Evolutionary conservation across 1,140 invertebrate species (phyloP), one percentile per base, ranked within the genome.

Genomic region (Camponotus floridanus): DNA sequence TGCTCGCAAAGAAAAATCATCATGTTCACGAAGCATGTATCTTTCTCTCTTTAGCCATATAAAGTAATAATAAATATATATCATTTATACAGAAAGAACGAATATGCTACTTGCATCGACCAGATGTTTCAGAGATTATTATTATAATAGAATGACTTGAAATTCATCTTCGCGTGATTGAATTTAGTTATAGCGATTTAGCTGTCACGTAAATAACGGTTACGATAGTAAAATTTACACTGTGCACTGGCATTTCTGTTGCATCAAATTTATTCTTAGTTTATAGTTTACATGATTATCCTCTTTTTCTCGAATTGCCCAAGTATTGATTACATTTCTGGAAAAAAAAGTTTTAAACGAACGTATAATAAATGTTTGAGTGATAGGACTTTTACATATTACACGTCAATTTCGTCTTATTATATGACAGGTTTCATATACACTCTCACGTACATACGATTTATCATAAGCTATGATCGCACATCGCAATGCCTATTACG

Each of bases 201-300:
- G 61, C 79, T 45, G 68, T 61, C 42, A 73, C 68, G 31, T 83
- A 74, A 73, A 83, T 83, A 83, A 74, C 68, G 68, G 79, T 83
- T 33, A 13, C 26, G 79, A 73, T 51, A 73, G 67, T 59, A 73
- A 48, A 73, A n/a, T 31, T 26, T 31, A 45, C 55, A 9, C 45
- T 48, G 3, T 13, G 48, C 15, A 26, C 42, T 81, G 3, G 18
- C 9, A 48, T 73, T 83, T 73, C 68, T 57, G 39, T 80, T 59
- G 48, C 15, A 74, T 26, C 59, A 48, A 73, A 18, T 33, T 71
- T 21, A 68, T 61, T n/a, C 26, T 80, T 13, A 9, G 5, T 71
- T 61, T 39, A 7, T 21, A 9, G 8, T 71, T 61, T 39, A 13
- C 26, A 9, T 6, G 39, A 26, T 45, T 45, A 39, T 33, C 26